A percentile compares a stretch with the other conserved stretches of the same genome.
These are phyloP conservation scores for Leucania comma DNA, from an alignment of 2,888 invertebrate genomes.

Conservation along the genomic window DNA sequence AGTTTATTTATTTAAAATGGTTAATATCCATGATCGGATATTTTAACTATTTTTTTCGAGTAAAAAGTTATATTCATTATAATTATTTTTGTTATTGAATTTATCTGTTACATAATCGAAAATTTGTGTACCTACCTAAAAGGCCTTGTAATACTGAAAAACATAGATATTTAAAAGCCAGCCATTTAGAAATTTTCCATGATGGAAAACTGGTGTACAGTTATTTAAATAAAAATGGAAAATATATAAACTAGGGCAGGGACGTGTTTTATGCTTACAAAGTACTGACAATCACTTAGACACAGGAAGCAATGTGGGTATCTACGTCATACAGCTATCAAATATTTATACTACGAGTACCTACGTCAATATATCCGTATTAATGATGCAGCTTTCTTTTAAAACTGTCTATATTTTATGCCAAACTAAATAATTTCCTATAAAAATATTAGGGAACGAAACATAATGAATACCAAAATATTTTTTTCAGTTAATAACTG, in stretches of 20 bases:
- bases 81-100: too few species aligned
- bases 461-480: slow-evolving; percentile 23
- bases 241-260: neutral
- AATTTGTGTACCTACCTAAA: too few species aligned
- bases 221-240: too few species aligned
- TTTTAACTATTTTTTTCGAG: too few species aligned
- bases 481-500: slow-evolving; percentile 43
- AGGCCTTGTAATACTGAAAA: too few species aligned
- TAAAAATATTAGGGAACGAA: slow-evolving; percentile 4
- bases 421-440: slow-evolving; percentile 15
- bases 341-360: slow-evolving; percentile 24
- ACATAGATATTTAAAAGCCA: too few species aligned
- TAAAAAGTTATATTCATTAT: too few species aligned
- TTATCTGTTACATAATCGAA: too few species aligned
- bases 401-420: neutral
- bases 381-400: slow-evolving; percentile 5
- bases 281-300: slow-evolving; percentile 16
- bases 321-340: slow-evolving; percentile 1
- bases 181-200: neutral
- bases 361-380: slow-evolving; percentile 17
- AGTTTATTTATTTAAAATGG: too few species aligned
- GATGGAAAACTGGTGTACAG: too few species aligned
- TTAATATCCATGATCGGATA: too few species aligned
- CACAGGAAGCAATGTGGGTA: neutral
- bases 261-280: neutral